phyloP scores from a whole-genome alignment of 2,113 vertebrate genomes.

The Triplophysa rosa region DNA sequence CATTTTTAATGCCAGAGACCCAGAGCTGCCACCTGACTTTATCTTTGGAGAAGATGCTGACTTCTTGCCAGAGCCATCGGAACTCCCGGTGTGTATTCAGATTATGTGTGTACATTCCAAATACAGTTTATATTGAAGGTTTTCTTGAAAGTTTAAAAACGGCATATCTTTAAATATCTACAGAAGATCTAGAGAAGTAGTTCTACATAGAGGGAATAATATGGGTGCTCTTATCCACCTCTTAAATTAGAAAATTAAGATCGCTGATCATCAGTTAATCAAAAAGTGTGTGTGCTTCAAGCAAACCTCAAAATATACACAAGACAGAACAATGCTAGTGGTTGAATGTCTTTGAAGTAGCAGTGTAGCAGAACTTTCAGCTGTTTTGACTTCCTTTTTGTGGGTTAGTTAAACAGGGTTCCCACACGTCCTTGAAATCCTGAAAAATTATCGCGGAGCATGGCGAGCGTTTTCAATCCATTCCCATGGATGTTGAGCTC shows the following conservation, averaged over 20 bases:
- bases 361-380: constrained; percentile 11
- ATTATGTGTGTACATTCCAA: neutral
- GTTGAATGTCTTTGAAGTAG: constrained; percentile 37
- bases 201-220: too few relatives aligned
- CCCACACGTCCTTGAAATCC: too few relatives aligned
- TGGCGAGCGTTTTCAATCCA: too few relatives aligned
- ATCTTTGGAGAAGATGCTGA: constrained; percentile 98
- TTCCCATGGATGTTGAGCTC: too few relatives aligned
- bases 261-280: neutral
- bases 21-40: constrained; percentile 95
- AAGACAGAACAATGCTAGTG: constrained; percentile 1
- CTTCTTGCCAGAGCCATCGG: constrained; percentile 91
- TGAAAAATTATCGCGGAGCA: too few relatives aligned
- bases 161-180: too few relatives aligned
- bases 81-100: constrained; percentile 85
- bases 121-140: too few relatives aligned
- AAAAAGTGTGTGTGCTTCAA: neutral
- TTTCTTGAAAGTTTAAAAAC: too few relatives aligned
- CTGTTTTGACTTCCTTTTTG: constrained; percentile 43
- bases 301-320: neutral
- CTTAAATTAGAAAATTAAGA: neutral
- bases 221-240: too few relatives aligned
- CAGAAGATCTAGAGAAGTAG: too few relatives aligned
- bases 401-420: too few relatives aligned
- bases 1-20: constrained; percentile 95